Evolutionary conservation across 2,797 vertebrate species (phyloP), one percentile per base, ranked within the genome.

Genomic region (Todus mexicanus): DNA sequence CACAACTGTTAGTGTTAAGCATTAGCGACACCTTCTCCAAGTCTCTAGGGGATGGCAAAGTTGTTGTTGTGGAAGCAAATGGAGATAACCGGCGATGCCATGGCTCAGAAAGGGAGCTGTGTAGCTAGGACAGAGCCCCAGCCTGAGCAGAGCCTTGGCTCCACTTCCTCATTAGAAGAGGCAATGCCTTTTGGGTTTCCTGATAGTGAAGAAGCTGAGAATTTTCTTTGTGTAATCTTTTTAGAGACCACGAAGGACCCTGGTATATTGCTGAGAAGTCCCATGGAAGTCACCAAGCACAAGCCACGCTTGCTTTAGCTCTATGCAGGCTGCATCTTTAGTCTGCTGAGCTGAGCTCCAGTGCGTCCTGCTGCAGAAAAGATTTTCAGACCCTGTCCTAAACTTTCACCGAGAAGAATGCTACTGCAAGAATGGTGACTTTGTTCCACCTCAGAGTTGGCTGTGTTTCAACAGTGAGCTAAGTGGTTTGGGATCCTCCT

Each of bases 401-500:
- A 95, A 85, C 64, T 57, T 76, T 35, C 61, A 47, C 27, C 35
- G 37, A 51, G 26, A 37, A 53, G 50, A 93, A 85, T 51, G 38
- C 50, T 61, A 59, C 37, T 12, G 68, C 59, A 72, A 94, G 84
- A 94, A 94, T 37, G 20, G 64, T 74, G 77, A 82, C 84, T 87
- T 88, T 89, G 88, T 91, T 94, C 75, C 23, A 48, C 37, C 43
- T 69, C 8, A 0, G 53, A 82, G 48, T 4, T 89, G 84, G 87
- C 78, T 0, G 1, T 43, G 43, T 87, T 96, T 92, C 94, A 94
- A 69, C 64, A 80, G 56, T 33, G 66, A 96, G 89, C 86, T 91
- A 94, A 96, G 89, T 90, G 84, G 47, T 90, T 96, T 95, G 93
- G 89, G 92, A 94, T 77, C 91, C 78, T 93, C 77, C 78, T 89